Evolutionary conservation across 1,140 invertebrate species (phyloP).

Genomic region (Drosophila carrolli): DNA sequence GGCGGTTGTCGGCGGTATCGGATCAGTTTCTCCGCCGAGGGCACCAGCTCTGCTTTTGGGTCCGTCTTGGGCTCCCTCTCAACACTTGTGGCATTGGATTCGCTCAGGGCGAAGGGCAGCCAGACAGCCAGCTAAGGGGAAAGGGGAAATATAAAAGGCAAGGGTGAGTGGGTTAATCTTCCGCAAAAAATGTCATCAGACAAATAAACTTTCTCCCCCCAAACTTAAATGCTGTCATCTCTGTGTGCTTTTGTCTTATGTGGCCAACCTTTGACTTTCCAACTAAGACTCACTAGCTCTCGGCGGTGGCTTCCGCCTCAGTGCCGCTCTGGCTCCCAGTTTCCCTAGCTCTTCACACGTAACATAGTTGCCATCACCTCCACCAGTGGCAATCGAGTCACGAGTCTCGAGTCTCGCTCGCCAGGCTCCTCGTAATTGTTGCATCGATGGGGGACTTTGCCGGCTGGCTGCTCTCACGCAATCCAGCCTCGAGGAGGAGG

Average conservation of each 20-base stretch:
- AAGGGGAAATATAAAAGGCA: slow-evolving; percentile 7
- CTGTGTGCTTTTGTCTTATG: slow-evolving; percentile 35
- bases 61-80: slow-evolving; percentile 11
- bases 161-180: slow-evolving; percentile 48
- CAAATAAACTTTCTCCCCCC: slow-evolving; percentile 42
- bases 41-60: slow-evolving; percentile 9
- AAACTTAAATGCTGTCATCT: slow-evolving; percentile 41
- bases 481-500: slow-evolving; percentile 26
- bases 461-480: slow-evolving; percentile 59
- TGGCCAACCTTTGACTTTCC: slow-evolving; percentile 47
- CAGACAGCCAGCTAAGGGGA: slow-evolving; percentile 34
- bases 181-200: slow-evolving; percentile 50
- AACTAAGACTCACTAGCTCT: slow-evolving; percentile 11
- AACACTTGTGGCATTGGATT: slow-evolving; percentile 19
- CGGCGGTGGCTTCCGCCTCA: slow-evolving; percentile 26
- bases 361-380: slow-evolving; percentile 37
- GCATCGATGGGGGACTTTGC: slow-evolving; percentile 38
- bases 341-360: slow-evolving; percentile 41
- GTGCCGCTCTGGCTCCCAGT: slow-evolving; percentile 13
- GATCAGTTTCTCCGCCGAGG: slow-evolving; percentile 62
- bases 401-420: slow-evolving; percentile 30
- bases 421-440: slow-evolving; percentile 43
- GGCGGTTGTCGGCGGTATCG: slow-evolving; percentile 69
- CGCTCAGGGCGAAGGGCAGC: slow-evolving; percentile 40
- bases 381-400: slow-evolving; percentile 31